A percentile compares a stretch with the other conserved stretches of the same genome.
Conservation (phyloP, 2,888 invertebrate species). For the Endotricha flammealis region DNA sequence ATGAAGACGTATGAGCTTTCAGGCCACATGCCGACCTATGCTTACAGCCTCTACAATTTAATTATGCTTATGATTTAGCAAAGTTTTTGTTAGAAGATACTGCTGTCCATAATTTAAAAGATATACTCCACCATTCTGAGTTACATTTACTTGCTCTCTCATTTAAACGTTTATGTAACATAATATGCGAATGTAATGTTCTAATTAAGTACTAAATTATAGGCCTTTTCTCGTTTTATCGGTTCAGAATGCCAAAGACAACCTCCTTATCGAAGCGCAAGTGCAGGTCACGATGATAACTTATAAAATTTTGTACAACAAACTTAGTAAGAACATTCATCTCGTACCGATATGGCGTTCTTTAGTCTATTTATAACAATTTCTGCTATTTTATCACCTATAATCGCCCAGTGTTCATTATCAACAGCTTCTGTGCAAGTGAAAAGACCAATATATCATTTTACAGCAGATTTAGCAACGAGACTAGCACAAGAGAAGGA, state of each 20-base stretch:
- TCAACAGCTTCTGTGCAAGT: slow-evolving; percentile 28
- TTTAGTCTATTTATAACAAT: slow-evolving; percentile 25
- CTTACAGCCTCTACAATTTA: too few relatives aligned
- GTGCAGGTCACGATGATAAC: slow-evolving; percentile 12
- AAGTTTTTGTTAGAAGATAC: too few relatives aligned
- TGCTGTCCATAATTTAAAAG: too few relatives aligned
- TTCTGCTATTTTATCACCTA: slow-evolving; percentile 25
- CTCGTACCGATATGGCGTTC: slow-evolving; percentile 32
- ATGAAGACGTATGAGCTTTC: too few relatives aligned
- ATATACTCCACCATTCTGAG: too few relatives aligned
- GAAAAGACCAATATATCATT: slow-evolving; percentile 43
- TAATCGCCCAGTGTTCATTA: slow-evolving; percentile 34
- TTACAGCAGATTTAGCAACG: slow-evolving; percentile 33
- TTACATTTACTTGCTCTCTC: too few relatives aligned
- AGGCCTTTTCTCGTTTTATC: slow-evolving; percentile 1
- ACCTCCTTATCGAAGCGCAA: neutral
- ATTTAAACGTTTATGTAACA: too few relatives aligned
- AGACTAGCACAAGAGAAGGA: slow-evolving; percentile 49
- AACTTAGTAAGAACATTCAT: neutral
- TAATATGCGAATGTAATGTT: too few relatives aligned
- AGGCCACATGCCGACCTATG: too few relatives aligned
- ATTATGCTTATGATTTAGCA: too few relatives aligned
- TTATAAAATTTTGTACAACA: slow-evolving; percentile 8
- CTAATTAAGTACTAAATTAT: neutral
- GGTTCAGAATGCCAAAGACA: neutral